Base-by-base conservation (phyloP, 2,113 vertebrate species). In the Carollia perspicillata region DNA sequence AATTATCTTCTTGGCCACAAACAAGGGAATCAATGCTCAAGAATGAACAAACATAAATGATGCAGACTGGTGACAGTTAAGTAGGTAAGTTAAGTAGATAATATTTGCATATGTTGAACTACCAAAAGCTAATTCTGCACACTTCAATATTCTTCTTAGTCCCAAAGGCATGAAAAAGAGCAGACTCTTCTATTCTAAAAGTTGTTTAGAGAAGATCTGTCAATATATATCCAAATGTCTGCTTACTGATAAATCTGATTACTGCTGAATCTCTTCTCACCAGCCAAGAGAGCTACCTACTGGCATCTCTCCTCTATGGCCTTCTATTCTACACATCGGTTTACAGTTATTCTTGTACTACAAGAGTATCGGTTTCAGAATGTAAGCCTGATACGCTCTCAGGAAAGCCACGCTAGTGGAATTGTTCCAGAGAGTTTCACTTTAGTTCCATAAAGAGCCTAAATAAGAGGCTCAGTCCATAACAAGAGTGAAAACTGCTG, bases 341-440 rank as follows among this genome's bases (percentile, higher is more conserved):
- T 44, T 96, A 96, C 18, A 78, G 95, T 94, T 95, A 96, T 90
- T 94, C 97, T 53, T 77, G 94, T 83, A 91, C 93, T 93, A 37
- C 93, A 89, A 95, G 84, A 90, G 95, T 78, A 95, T 96, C 93
- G 0, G 30, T 93, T 97, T 93, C 97, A 58, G 86, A 84, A 74
- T 3, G 14, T 37, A 8, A 93, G 96, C 93, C 89, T 22, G 3
- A 7, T 83, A 95, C 91, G 55, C 90, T 91, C 53, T 65, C 80
- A 95, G 74, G 55, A 97, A 97, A 93, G 90, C 92, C 98, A 26
- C 0, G 26, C 95, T 23, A 75, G 90, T 94, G 96, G 94, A 97
- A 63, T 53, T 68, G 10, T 85, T 97, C 98, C 98, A 96, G 87
- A 18, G 26, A 81, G 80, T 72, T 60, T 97, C 97, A 94, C 95